Evolutionary conservation across 2,888 invertebrate genomes (phyloP), one percentile per base, ranked within the genome.

Genomic region (Clanis bilineata): DNA sequence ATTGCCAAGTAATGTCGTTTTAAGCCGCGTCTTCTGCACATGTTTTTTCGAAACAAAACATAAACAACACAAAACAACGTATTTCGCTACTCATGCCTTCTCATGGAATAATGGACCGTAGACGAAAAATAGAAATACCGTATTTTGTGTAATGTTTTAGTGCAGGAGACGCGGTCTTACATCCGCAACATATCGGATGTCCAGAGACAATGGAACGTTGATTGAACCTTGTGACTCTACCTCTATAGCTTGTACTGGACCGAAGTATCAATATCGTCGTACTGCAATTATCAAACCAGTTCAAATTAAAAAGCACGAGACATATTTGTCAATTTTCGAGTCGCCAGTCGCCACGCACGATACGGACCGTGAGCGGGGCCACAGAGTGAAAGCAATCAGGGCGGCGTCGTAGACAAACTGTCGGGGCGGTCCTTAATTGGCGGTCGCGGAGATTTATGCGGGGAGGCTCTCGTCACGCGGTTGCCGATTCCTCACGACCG

Each of bases 371-470:
- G 73, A 71, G 74, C 44, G 44, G 41, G 76, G 77, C 79, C 77
- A 77, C 71, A 64, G 65, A 65, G 79, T 74, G 89, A 89, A 90
- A 93, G 92, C 93, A 93, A 93, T 93, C 92, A 92, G 87, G 89
- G 86, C 85, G 85, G 83, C 85, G 83, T 83, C 83, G 89, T 87
- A 90, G 90, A 91, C 91, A 91, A 91, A 91, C 89, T 91, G 91
- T 90, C 90, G 90, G 85, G 86, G 86, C 76, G 84, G 81, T 73
- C 87, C 90, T 88, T 92, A 92, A 92, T 92, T 92, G 92, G 92
- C 89, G 91, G 92, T 90, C 87, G 83, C 76, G 65, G 85, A 91
- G 92, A 92, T 92, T 92, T 92, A 92, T 92, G 89, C 89, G 88
- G 85, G 77, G 83, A 79, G 83, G 82, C 83, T 84, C 79, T 84